Percentiles rank a stretch among this genome's conserved stretches.
phyloP scores from a whole-genome alignment of 37 sponge, comb jelly and placozoan species.

The Spongilla lacustris region DNA sequence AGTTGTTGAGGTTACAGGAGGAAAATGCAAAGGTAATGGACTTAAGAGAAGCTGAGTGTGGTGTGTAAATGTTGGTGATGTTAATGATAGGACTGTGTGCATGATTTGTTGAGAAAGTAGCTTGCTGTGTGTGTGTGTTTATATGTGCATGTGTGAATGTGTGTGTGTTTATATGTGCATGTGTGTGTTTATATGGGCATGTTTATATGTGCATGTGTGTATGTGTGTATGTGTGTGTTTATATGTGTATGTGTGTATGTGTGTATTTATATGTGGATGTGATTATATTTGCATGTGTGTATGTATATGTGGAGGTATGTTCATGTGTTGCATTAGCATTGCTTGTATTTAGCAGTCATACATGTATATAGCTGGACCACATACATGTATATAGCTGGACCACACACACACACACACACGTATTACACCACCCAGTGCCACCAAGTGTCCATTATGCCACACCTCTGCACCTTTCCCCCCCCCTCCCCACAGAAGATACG shows the following conservation, averaged over 20 bases:
- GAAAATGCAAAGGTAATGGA: conserved; percentile 37
- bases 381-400: too few relatives aligned
- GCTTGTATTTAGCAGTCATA: too few relatives aligned
- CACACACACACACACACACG: too few relatives aligned
- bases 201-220: not conserved
- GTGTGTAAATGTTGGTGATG: not conserved
- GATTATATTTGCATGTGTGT: not conserved
- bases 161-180: not conserved
- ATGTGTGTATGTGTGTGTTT: not conserved
- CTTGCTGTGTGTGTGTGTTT: not conserved
- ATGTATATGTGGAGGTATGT: not conserved
- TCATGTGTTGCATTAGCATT: too few relatives aligned
- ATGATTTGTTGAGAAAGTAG: not conserved
- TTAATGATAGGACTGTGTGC: not conserved
- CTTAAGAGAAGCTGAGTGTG: not conserved
- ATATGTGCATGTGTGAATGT: not conserved
- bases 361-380: too few relatives aligned
- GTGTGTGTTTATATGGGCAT: not conserved
- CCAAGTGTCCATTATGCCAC: too few relatives aligned
- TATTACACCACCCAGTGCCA: too few relatives aligned
- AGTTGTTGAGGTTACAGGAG: conserved; percentile 21
- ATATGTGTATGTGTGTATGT: not conserved
- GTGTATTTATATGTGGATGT: not conserved
- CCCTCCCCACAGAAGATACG: not conserved
- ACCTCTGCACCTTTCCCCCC: too few relatives aligned